phyloP scores from a whole-genome alignment of 2,113 vertebrate genomes.

The Microtus richardsoni region DNA sequence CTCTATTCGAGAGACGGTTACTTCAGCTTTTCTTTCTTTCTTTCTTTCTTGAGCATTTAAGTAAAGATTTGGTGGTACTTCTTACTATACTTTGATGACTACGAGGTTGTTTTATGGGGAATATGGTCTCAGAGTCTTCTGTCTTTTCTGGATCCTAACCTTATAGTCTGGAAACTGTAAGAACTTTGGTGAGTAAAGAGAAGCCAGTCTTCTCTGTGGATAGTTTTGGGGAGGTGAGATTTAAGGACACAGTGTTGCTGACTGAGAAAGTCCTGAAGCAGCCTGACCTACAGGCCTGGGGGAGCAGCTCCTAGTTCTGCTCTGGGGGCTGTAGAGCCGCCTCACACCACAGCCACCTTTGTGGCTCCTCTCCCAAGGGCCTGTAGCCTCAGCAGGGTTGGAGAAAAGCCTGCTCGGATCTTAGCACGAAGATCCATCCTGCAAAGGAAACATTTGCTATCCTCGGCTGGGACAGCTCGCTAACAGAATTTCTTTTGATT shows the following conservation, averaged over 20 bases:
- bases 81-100: background rate
- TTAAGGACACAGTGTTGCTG: background rate
- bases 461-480: background rate
- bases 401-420: conserved; percentile 6
- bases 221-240: background rate
- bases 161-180: conserved; percentile 45
- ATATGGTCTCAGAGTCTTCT: background rate
- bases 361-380: conserved; percentile 62
- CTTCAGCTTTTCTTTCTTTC: background rate
- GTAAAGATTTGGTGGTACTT: background rate
- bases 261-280: conserved; percentile 55
- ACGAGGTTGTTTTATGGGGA: background rate
- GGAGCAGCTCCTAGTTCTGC: accelerated
- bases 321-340: accelerated
- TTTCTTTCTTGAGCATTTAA: background rate
- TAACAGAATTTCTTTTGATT: conserved; percentile 23
- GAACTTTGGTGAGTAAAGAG: background rate
- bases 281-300: accelerated
- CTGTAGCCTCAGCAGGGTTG: background rate
- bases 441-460: conserved; percentile 53
- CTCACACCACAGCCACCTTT: conserved; percentile 9
- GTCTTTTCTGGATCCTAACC: background rate
- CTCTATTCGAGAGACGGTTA: background rate
- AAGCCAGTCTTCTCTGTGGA: conserved; percentile 35
- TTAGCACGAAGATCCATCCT: conserved; percentile 44